These are phyloP conservation scores for Dendrocopos noguchii DNA, from an alignment of 2,113 vertebrate genomes.

Conservation along the genomic window DNA sequence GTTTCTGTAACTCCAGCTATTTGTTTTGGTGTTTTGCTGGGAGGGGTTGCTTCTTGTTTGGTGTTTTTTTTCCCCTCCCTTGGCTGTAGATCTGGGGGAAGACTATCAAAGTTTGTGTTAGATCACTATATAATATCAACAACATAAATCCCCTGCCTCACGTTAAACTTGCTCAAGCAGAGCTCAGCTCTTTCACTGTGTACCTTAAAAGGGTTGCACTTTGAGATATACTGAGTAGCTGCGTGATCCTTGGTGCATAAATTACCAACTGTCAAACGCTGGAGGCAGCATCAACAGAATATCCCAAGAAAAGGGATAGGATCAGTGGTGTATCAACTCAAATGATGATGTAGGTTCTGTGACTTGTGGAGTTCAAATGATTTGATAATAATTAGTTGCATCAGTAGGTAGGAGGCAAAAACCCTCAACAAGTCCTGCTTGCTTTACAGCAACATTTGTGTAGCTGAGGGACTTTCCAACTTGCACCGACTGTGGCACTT, in stretches of 20 bases:
- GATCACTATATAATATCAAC: not conserved
- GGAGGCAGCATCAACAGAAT: not conserved
- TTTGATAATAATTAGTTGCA: not conserved
- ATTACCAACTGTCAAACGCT: not conserved
- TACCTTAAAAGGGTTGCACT: not conserved
- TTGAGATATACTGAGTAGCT: not conserved
- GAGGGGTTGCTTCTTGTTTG: not conserved
- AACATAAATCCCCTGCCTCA: not conserved
- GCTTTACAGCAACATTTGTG: not conserved
- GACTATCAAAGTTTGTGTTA: not conserved
- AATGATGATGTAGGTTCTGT: not conserved
- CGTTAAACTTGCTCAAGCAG: not conserved
- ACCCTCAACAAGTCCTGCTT: accelerated
- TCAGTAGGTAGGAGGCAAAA: not conserved
- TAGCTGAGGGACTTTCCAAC: not conserved
- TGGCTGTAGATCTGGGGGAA: not conserved
- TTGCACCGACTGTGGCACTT: not conserved
- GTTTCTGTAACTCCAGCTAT: not conserved
- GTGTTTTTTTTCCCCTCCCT: not conserved
- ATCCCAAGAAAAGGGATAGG: not conserved
- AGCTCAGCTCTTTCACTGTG: not conserved
- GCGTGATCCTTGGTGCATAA: not conserved
- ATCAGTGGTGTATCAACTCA: not conserved
- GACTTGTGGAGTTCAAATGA: not conserved
- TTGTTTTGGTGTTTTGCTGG: too few species aligned